Evolutionary conservation across 2,888 invertebrate genomes (phyloP).

Genomic region (Chorisops tibialis): DNA sequence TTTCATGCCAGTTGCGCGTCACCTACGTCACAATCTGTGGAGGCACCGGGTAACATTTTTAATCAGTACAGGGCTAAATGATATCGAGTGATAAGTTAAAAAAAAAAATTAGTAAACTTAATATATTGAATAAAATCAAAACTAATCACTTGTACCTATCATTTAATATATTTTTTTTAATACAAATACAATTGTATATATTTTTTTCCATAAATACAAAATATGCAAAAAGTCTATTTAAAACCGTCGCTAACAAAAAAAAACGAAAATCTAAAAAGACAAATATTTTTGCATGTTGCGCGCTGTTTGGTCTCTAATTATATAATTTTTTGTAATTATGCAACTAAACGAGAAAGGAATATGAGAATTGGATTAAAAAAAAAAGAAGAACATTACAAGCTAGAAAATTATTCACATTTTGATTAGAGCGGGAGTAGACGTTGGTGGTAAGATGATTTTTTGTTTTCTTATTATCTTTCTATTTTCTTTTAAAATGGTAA

Average conservation of each 20-base stretch:
- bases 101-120: no score
- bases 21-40: no score
- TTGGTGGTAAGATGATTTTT: conserved; percentile 26
- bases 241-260: no score
- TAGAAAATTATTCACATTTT: background rate
- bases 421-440: conserved; percentile 8
- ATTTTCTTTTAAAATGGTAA: conserved; percentile 14
- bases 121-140: no score
- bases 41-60: no score
- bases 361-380: background rate
- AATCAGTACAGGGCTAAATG: no score
- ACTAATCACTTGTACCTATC: background rate
- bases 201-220: conserved; percentile 26
- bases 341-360: conserved; percentile 6
- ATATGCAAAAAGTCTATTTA: conserved; percentile 1
- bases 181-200: conserved; percentile 26
- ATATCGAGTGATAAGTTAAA: no score
- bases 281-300: no score
- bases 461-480: conserved; percentile 12
- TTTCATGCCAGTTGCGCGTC: no score
- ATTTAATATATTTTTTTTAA: no score
- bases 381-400: background rate
- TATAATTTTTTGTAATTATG: background rate
- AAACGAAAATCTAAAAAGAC: conserved; percentile 9
- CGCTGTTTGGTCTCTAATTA: no score